A percentile compares a stretch with the other conserved stretches of the same genome.
Conservation (phyloP, 1,140 invertebrate genomes). For the Temnothorax curvispinosus region DNA sequence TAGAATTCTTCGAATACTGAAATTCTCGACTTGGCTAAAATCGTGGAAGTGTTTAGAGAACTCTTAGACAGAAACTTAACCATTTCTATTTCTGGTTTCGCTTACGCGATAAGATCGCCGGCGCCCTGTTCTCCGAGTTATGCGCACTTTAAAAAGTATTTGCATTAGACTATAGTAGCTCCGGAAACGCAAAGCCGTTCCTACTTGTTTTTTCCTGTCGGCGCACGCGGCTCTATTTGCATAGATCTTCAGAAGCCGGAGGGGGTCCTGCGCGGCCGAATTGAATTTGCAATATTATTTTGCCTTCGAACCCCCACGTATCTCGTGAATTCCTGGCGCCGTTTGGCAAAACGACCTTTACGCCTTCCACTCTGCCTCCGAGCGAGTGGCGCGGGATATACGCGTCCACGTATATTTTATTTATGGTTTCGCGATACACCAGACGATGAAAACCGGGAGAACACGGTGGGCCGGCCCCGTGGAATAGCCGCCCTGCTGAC, state of each 20-base stretch:
- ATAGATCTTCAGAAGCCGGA: slow-evolving; percentile 74
- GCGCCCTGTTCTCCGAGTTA: slow-evolving; percentile 18
- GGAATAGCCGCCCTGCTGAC: slow-evolving; percentile 56
- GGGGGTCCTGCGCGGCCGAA: slow-evolving; percentile 56
- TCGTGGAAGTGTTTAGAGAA: background rate
- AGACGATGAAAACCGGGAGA: slow-evolving; percentile 54
- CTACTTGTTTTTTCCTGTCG: slow-evolving; percentile 68
- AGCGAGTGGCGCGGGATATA: slow-evolving; percentile 23
- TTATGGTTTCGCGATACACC: slow-evolving; percentile 54
- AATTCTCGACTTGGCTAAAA: background rate
- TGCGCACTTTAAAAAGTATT: slow-evolving; percentile 76
- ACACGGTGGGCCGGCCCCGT: slow-evolving; percentile 40
- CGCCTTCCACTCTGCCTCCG: slow-evolving; percentile 12
- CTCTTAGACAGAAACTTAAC: background rate
- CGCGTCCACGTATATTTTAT: slow-evolving; percentile 65
- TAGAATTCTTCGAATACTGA: too few species aligned
- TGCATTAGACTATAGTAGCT: slow-evolving; percentile 76
- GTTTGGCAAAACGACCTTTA: slow-evolving; percentile 62
- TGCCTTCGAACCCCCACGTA: slow-evolving; percentile 55
- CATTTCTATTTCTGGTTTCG: slow-evolving; percentile 20
- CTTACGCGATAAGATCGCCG: slow-evolving; percentile 23
- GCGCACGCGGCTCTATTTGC: slow-evolving; percentile 76
- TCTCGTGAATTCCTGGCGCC: slow-evolving; percentile 49
- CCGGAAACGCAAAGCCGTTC: slow-evolving; percentile 59
- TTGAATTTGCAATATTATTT: slow-evolving; percentile 78